A percentile compares a stretch with the other conserved stretches of the same genome.
These are phyloP conservation scores for Apostichopus californicus DNA, from an alignment of 35 echinoderm and acorn worm species.

Conservation along the genomic window DNA sequence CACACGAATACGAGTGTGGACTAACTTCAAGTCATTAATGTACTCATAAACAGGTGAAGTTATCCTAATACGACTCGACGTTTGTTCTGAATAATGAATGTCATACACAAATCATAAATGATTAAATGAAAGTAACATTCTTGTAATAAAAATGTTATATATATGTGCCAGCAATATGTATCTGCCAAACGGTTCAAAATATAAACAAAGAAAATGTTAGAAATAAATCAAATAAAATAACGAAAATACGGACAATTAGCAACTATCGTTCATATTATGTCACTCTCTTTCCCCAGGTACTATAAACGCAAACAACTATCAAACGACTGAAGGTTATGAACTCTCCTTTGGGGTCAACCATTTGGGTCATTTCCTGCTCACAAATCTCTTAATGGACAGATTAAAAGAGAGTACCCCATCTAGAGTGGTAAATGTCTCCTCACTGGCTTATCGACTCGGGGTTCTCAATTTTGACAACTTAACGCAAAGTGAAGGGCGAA, in stretches of 20 bases:
- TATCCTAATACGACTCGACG: too few relatives aligned
- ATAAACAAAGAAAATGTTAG: too few relatives aligned
- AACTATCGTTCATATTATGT: neutral
- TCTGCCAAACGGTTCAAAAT: too few relatives aligned
- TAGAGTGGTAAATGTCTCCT: constrained; percentile 82
- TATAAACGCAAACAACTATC: constrained; percentile 60
- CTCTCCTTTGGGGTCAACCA: constrained; percentile 90
- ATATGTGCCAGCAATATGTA: too few relatives aligned
- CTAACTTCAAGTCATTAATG: too few relatives aligned
- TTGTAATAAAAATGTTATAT: too few relatives aligned
- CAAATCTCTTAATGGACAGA: constrained; percentile 75
- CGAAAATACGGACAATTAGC: neutral
- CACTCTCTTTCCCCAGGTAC: constrained; percentile 58
- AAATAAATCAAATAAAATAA: too few relatives aligned
- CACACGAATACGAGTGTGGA: too few relatives aligned
- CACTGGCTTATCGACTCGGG: constrained; percentile 72
- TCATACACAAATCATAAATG: too few relatives aligned
- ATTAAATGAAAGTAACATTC: too few relatives aligned
- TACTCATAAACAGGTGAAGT: too few relatives aligned
- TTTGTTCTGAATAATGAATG: too few relatives aligned
- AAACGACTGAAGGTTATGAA: constrained; percentile 86
- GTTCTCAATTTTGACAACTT: constrained; percentile 66
- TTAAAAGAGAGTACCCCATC: constrained; percentile 70
- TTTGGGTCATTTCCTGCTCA: constrained; percentile 93
- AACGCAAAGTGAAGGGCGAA: constrained; percentile 62